phyloP scores from a whole-genome alignment of 1,140 invertebrate species.

The Lordiphosa collinella region DNA sequence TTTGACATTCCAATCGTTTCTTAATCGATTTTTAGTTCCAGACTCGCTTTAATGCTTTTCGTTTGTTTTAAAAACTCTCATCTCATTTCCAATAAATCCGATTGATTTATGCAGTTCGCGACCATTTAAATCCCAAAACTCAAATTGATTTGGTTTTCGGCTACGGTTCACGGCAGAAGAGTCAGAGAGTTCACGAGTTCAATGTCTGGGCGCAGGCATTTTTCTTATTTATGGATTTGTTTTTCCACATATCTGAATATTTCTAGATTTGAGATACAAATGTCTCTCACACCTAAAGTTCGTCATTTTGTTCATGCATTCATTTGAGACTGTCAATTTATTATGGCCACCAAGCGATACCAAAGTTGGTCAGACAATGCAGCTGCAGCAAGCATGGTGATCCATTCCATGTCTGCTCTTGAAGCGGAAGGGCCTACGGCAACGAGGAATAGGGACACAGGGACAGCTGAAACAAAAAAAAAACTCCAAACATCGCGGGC shows the following conservation, averaged over 20 bases:
- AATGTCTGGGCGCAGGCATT: too few species aligned
- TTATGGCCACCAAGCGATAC: neutral
- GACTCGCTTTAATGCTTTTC: constrained; percentile 48
- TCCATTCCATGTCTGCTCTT: neutral
- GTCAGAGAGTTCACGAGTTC: too few species aligned
- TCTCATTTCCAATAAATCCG: constrained; percentile 54
- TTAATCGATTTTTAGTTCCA: constrained; percentile 65
- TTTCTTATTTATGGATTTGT: too few species aligned
- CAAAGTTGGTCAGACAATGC: constrained; percentile 39
- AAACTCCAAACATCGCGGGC: neutral
- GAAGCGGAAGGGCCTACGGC: constrained; percentile 24
- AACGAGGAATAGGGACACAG: neutral
- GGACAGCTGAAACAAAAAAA: neutral
- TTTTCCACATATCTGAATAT: too few species aligned
- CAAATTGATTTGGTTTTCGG: too few species aligned
- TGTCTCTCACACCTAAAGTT: too few species aligned
- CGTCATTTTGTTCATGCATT: too few species aligned
- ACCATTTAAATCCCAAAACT: constrained; percentile 16
- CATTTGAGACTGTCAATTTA: too few species aligned
- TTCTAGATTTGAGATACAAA: too few species aligned
- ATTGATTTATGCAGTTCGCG: constrained; percentile 56
- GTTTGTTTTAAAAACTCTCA: constrained; percentile 26
- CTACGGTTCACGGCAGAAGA: too few species aligned
- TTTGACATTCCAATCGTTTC: constrained; percentile 63
- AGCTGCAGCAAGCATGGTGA: constrained; percentile 24